phyloP scores from a whole-genome alignment of 2,797 vertebrate genomes.

The Selene dorsalis region DNA sequence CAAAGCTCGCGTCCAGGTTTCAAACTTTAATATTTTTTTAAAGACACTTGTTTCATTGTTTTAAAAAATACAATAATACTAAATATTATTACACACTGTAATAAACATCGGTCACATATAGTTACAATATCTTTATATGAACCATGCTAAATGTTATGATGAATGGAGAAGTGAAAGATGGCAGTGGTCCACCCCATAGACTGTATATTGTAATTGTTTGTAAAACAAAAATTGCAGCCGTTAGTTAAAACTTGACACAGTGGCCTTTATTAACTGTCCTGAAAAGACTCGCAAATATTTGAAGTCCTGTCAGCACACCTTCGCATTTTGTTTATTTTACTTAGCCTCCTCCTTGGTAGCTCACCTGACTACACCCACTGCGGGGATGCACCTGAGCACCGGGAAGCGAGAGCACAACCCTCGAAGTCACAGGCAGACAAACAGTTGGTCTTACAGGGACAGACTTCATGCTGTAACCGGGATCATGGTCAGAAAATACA shows the following conservation, averaged over 20 bases:
- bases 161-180: not conserved
- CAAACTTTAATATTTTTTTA: too few species aligned
- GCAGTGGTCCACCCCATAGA: not conserved
- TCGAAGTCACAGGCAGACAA: not conserved
- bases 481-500: conserved; percentile 52
- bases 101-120: not conserved
- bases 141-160: not conserved
- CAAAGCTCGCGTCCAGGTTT: too few species aligned
- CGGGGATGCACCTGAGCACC: conserved; percentile 34
- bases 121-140: not conserved
- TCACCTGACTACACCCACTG: conserved; percentile 62
- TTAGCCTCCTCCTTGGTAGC: not conserved
- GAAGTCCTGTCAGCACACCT: rapidly evolving
- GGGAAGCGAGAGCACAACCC: not conserved
- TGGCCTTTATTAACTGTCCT: too few species aligned
- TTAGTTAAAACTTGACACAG: not conserved
- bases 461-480: not conserved
- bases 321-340: not conserved
- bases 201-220: not conserved
- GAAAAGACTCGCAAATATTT: not conserved
- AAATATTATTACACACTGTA: not conserved
- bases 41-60: too few species aligned
- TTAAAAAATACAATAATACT: too few species aligned
- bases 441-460: rapidly evolving
- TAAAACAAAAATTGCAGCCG: not conserved